phyloP scores from a whole-genome alignment of 2,113 vertebrate species.

The Ictalurus furcatus region DNA sequence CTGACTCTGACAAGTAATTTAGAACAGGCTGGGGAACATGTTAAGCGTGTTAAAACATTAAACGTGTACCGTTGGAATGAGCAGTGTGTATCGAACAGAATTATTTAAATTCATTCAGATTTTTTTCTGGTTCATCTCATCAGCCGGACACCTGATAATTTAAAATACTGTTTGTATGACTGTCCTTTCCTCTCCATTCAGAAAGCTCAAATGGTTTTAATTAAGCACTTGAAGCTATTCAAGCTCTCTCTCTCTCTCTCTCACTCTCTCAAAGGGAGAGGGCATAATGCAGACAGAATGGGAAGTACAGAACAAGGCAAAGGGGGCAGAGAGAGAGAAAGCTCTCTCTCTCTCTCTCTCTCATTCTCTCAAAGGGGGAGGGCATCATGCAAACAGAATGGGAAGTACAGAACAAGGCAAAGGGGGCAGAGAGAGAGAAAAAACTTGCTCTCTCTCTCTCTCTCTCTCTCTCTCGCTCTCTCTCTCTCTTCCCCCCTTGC shows the following conservation, averaged over 20 bases:
- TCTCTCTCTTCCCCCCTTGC: no score
- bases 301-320: no score
- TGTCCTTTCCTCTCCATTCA: conserved; percentile 17
- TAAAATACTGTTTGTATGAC: background rate
- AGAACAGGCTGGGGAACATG: background rate
- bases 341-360: background rate
- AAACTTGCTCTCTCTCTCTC: no score
- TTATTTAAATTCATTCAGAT: background rate
- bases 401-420: no score
- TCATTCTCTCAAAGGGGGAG: background rate
- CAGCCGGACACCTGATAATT: conserved; percentile 27
- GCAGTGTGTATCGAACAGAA: background rate
- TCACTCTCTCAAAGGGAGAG: background rate
- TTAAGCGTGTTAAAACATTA: background rate
- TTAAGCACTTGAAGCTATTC: conserved; percentile 47
- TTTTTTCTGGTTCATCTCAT: background rate
- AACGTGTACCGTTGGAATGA: background rate
- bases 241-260: conserved; percentile 23
- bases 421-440: no score
- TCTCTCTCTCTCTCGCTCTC: no score
- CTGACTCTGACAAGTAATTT: background rate
- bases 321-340: no score
- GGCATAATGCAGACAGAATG: no score
- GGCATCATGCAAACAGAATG: no score
- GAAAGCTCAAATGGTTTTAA: conserved; percentile 56